Percentiles rank a stretch among this genome's conserved stretches.
These are phyloP conservation scores for Sinosuthora webbiana DNA, from an alignment of 2,113 vertebrate species.

Conservation along the genomic window DNA sequence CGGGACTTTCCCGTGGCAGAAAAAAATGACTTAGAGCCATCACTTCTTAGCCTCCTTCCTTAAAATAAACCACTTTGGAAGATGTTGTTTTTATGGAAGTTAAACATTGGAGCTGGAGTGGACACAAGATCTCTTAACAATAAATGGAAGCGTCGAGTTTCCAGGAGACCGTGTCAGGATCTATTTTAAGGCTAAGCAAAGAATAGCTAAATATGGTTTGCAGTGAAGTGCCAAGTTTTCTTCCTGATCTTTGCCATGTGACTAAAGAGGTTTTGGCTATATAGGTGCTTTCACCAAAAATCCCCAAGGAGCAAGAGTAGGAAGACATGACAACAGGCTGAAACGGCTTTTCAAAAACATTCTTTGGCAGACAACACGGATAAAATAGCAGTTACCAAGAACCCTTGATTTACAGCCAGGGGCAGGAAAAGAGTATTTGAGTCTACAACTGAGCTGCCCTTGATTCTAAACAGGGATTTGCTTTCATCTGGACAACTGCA, in stretches of 20 bases:
- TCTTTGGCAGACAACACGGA: not conserved
- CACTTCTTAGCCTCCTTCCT: not conserved
- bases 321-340: not conserved
- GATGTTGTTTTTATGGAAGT: not conserved
- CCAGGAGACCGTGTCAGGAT: slow-evolving; percentile 8
- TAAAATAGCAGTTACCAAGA: not conserved
- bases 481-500: not conserved
- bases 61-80: not conserved
- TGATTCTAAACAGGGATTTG: not conserved
- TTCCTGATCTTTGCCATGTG: not conserved
- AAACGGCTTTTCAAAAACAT: not conserved
- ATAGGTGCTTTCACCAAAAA: not conserved
- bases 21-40: not conserved
- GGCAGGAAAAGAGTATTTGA: not conserved
- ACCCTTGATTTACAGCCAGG: not conserved
- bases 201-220: slow-evolving; percentile 54
- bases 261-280: not conserved
- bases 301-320: not conserved
- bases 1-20: not conserved
- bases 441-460: not conserved
- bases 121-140: not conserved
- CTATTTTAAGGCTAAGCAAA: slow-evolving; percentile 45
- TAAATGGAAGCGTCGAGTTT: not conserved
- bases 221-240: not conserved
- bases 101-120: not conserved